These are phyloP conservation scores for Adrianichthys oophorus DNA, from an alignment of 2,797 vertebrate genomes.

Conservation along the genomic window DNA sequence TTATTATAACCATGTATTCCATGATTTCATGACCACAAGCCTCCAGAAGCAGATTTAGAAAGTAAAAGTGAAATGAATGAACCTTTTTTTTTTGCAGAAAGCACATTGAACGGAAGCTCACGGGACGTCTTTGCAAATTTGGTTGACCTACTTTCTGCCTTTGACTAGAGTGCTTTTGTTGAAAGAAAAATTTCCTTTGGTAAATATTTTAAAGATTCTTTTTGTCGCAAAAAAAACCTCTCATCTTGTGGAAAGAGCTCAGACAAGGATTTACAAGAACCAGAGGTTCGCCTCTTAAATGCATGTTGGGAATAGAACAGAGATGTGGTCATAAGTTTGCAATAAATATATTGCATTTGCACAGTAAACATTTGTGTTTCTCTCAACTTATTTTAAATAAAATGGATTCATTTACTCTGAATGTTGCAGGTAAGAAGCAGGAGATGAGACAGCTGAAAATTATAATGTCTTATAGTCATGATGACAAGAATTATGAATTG, in stretches of 20 bases:
- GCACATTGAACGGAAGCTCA: not conserved
- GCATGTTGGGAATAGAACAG: no score
- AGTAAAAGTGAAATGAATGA: no score
- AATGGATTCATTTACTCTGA: no score
- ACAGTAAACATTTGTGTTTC: no score
- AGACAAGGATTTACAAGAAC: not conserved
- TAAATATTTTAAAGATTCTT: conserved; percentile 32
- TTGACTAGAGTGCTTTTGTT: conserved; percentile 24
- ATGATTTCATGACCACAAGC: not conserved
- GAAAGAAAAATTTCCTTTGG: conserved; percentile 4
- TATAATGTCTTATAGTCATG: conserved; percentile 33
- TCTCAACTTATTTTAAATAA: no score
- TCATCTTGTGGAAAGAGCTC: conserved; percentile 6
- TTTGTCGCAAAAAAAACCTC: conserved; percentile 8
- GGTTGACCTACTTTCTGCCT: conserved; percentile 58
- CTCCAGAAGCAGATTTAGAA: not conserved
- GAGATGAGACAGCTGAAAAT: conserved; percentile 14
- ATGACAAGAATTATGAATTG: conserved; percentile 62
- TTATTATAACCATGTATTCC: not conserved
- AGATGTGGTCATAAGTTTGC: no score
- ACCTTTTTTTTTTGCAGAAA: no score
- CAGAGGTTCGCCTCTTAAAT: not conserved
- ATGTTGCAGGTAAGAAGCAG: conserved; percentile 16
- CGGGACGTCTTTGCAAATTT: conserved; percentile 33
- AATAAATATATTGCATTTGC: no score